These are phyloP conservation scores for Phoxinus dragarum DNA, from an alignment of 2,797 vertebrate species.

Conservation along the genomic window DNA sequence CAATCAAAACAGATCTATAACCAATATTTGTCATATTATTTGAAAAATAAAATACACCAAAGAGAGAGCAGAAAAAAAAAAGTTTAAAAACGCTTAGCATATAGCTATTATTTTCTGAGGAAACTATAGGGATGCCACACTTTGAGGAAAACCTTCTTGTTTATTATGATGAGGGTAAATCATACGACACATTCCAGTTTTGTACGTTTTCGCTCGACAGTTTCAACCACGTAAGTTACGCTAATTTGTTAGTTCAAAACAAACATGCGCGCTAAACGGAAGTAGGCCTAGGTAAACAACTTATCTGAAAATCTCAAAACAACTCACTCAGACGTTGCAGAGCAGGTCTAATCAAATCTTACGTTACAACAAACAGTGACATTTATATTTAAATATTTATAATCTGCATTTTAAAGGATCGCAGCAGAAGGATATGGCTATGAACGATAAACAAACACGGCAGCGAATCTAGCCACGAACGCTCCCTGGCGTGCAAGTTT, in stretches of 20 bases:
- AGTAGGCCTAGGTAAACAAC: not conserved
- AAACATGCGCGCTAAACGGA: not conserved
- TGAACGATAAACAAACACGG: not conserved
- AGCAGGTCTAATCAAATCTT: not conserved
- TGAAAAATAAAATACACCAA: not conserved
- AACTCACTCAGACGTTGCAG: not conserved
- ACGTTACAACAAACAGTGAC: not conserved
- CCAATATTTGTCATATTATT: not conserved
- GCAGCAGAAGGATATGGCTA: not conserved
- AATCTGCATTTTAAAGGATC: not conserved
- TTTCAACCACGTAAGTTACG: not conserved
- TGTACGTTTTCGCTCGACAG: not conserved
- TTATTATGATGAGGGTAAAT: not conserved
- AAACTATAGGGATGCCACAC: not conserved
- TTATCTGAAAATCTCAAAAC: slow-evolving; percentile 2
- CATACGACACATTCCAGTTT: slow-evolving; percentile 3
- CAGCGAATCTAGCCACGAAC: not conserved
- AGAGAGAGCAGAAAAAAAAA: not conserved
- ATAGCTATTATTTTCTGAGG: not conserved
- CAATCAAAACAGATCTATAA: not conserved
- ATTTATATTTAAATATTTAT: slow-evolving; percentile 5
- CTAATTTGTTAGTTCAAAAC: slow-evolving; percentile 24
- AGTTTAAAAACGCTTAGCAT: not conserved
- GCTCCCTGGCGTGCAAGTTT: slow-evolving; percentile 4
- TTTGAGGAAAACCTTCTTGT: slow-evolving; percentile 6